Evolutionary conservation across 2,888 invertebrate species (phyloP).

Genomic region (Epistrophe eligans): DNA sequence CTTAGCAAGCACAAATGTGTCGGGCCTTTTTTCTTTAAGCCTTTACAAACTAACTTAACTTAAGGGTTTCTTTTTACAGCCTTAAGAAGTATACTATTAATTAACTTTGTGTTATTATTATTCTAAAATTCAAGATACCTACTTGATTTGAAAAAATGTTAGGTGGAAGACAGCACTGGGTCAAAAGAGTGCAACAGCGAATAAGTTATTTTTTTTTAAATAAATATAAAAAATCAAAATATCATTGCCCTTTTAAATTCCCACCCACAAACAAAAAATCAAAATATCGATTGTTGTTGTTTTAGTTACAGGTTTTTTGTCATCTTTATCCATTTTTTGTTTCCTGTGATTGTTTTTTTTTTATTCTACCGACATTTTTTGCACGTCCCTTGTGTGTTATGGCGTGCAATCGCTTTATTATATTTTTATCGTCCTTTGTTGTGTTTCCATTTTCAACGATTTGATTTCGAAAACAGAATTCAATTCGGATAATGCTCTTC

Average conservation of each 20-base stretch:
- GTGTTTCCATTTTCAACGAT: conserved; percentile 48
- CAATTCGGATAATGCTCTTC: conserved; percentile 45
- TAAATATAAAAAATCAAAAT: not conserved
- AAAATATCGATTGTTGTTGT: conserved; percentile 41
- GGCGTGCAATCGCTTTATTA: conserved; percentile 27
- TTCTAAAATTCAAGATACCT: too few relatives aligned
- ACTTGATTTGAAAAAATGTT: too few relatives aligned
- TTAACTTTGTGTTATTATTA: too few relatives aligned
- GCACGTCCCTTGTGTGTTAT: conserved; percentile 2
- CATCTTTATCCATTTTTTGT: conserved; percentile 24
- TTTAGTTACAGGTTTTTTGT: conserved; percentile 10
- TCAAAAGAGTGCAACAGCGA: too few relatives aligned
- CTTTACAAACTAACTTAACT: too few relatives aligned
- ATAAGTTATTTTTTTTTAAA: not conserved
- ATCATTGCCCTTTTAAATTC: not conserved
- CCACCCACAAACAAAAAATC: conserved; percentile 30
- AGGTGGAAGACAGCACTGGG: too few relatives aligned
- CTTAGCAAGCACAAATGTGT: too few relatives aligned
- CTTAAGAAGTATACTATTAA: too few relatives aligned
- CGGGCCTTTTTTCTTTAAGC: too few relatives aligned
- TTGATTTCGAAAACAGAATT: conserved; percentile 39
- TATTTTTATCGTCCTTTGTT: conserved; percentile 34
- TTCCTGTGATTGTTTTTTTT: conserved; percentile 18
- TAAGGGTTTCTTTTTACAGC: too few relatives aligned
- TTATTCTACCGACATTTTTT: conserved; percentile 4